Percentiles rank a stretch among this genome's conserved stretches.
Conservation (phyloP, 1,140 invertebrate species). For the Drosophila serrata region DNA sequence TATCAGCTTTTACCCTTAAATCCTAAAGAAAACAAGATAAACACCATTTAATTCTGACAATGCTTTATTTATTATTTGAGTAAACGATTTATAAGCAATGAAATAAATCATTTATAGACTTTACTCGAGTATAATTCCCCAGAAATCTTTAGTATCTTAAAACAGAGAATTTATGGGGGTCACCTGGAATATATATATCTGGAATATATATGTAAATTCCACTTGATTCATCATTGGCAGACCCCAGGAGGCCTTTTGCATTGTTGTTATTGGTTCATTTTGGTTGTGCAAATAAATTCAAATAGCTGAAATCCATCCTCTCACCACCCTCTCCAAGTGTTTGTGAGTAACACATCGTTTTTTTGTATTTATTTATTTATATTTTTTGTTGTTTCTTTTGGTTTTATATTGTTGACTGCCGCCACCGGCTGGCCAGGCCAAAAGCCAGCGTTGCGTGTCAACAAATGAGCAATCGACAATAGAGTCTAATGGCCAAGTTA, state of each 20-base stretch:
- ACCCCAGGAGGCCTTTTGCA: slow-evolving; percentile 18
- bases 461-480: slow-evolving; percentile 75
- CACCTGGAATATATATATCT: slow-evolving; percentile 8
- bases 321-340: background rate
- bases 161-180: slow-evolving; percentile 21
- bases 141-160: background rate
- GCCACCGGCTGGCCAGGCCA: slow-evolving; percentile 37
- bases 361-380: slow-evolving; percentile 28
- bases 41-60: background rate
- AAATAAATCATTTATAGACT: background rate
- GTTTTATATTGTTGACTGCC: slow-evolving; percentile 34
- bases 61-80: background rate
- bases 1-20: too few species aligned
- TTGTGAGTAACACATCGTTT: slow-evolving; percentile 28
- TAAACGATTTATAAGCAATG: background rate
- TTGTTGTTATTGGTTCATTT: slow-evolving; percentile 34
- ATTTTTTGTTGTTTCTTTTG: background rate
- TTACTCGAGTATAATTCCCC: background rate
- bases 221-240: slow-evolving; percentile 29
- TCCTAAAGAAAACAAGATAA: background rate
- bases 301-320: slow-evolving; percentile 39
- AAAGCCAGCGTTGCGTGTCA: slow-evolving; percentile 69
- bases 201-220: slow-evolving; percentile 16
- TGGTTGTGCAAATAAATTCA: slow-evolving; percentile 35
- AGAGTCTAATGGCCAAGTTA: slow-evolving; percentile 67